phyloP scores from a whole-genome alignment of 2,888 invertebrate species.

The Troglohyphantes excavatus region DNA sequence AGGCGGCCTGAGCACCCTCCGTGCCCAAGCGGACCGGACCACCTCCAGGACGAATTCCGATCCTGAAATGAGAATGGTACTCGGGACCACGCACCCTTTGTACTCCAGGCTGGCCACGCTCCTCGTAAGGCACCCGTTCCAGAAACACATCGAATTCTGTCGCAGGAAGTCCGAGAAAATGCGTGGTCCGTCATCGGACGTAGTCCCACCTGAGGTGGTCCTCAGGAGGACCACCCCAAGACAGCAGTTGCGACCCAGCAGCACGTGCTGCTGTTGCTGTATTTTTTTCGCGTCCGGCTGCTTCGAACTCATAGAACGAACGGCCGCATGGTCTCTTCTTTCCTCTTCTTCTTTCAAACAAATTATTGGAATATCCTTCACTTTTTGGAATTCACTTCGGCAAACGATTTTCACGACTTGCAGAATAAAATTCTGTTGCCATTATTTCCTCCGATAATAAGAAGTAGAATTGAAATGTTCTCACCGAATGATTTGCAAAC shows the following conservation, averaged over 20 bases:
- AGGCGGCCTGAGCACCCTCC: constrained; percentile 96
- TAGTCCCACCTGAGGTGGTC: background rate
- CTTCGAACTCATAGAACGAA: constrained; percentile 42
- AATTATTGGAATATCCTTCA: no score
- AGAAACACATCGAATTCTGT: constrained; percentile 96
- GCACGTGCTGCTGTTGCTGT: constrained; percentile 15
- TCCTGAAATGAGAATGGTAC: constrained; percentile 92
- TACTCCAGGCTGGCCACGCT: constrained; percentile 89
- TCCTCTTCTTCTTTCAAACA: background rate
- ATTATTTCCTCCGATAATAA: background rate
- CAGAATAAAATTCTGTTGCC: no score
- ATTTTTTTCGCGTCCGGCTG: constrained; percentile 24
- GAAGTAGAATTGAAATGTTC: background rate
- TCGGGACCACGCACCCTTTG: constrained; percentile 93
- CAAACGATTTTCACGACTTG: no score
- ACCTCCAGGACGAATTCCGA: constrained; percentile 93
- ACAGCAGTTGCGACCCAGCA: constrained; percentile 52
- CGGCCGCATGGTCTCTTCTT: background rate
- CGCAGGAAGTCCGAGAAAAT: constrained; percentile 90
- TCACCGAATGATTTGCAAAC: no score
- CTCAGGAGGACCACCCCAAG: constrained; percentile 55
- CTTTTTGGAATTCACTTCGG: no score
- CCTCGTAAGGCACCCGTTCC: constrained; percentile 92
- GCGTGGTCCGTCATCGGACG: constrained; percentile 32
- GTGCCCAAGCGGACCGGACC: constrained; percentile 93